These are phyloP conservation scores for Apistogramma diplotaenia DNA, from an alignment of 2,113 vertebrate genomes.

Conservation along the genomic window DNA sequence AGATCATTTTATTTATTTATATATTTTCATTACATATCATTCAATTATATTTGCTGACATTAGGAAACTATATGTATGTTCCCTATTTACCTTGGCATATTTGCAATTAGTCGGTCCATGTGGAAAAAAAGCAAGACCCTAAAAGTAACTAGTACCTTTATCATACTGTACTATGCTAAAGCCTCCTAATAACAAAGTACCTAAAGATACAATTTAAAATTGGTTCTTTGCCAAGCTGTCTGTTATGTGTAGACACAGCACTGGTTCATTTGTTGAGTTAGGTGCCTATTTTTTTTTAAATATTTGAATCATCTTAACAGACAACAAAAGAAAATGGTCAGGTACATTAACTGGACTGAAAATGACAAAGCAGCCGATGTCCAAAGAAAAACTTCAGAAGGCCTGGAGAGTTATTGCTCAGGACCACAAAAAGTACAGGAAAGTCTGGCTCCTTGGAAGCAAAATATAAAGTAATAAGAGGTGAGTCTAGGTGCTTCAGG, in stretches of 20 bases:
- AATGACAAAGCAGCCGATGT: background rate
- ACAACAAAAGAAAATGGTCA: background rate
- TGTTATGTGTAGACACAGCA: background rate
- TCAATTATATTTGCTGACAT: background rate
- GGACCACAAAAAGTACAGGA: background rate
- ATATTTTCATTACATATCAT: background rate
- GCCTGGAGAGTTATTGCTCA: background rate
- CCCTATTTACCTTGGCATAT: background rate
- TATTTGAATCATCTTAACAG: background rate
- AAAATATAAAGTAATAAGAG: background rate
- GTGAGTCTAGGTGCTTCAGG: background rate
- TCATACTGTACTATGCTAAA: background rate
- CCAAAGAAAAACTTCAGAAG: background rate
- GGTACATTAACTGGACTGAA: no score
- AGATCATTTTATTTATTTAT: background rate
- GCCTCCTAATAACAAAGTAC: background rate
- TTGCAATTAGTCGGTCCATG: background rate
- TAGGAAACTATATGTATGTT: background rate
- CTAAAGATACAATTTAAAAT: background rate
- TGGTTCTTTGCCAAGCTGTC: background rate
- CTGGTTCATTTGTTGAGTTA: background rate
- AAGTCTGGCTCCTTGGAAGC: no score
- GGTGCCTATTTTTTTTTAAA: background rate
- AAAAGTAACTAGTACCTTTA: background rate
- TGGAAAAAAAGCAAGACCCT: background rate